A percentile compares a stretch with the other conserved stretches of the same genome.
These are phyloP conservation scores for Cavia porcellus DNA, from an alignment of 2,113 vertebrate genomes.

Conservation along the genomic window DNA sequence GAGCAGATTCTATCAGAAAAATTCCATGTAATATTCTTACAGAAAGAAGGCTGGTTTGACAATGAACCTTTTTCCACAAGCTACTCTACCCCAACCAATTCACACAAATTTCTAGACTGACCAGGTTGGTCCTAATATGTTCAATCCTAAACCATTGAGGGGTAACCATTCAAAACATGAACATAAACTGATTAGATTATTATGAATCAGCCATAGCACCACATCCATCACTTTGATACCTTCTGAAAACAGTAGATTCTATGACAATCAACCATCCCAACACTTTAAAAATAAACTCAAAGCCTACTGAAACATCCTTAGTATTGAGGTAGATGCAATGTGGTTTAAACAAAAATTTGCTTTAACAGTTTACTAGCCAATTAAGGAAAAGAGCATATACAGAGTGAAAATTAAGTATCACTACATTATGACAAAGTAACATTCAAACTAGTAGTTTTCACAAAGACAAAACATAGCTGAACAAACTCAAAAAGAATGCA, in stretches of 20 bases:
- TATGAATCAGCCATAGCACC: not conserved
- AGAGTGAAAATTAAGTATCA: slow-evolving; percentile 9
- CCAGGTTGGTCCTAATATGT: not conserved
- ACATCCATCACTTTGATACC: not conserved
- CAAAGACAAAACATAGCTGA: not conserved
- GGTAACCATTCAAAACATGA: not conserved
- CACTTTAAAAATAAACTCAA: not conserved
- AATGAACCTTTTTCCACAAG: not conserved
- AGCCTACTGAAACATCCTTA: not conserved
- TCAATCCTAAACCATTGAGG: not conserved
- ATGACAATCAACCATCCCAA: slow-evolving; percentile 13
- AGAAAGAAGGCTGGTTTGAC: not conserved
- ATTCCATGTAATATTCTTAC: not conserved
- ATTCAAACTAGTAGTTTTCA: not conserved
- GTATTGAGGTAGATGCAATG: not conserved
- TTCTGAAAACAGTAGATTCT: slow-evolving; percentile 29
- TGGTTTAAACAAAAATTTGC: not conserved
- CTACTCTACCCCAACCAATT: not conserved
- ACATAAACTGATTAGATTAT: not conserved
- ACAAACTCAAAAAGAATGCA: not conserved
- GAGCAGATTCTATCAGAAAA: not conserved
- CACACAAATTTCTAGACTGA: not conserved
- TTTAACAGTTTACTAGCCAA: not conserved
- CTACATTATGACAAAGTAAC: not conserved
- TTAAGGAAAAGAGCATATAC: not conserved